These are phyloP conservation scores for Cheilosia impressa DNA, from an alignment of 2,888 invertebrate genomes.

Conservation along the genomic window DNA sequence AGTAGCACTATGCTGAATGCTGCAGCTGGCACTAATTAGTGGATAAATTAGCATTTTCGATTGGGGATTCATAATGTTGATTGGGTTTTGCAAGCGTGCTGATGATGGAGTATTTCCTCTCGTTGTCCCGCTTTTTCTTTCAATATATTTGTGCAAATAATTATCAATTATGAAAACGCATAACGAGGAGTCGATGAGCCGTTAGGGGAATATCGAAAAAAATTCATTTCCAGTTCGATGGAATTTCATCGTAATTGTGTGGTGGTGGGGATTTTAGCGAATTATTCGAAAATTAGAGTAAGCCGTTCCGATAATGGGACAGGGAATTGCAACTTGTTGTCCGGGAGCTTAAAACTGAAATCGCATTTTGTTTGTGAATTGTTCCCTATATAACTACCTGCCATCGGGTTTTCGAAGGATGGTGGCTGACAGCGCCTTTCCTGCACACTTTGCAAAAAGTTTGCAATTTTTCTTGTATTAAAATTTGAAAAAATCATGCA, in stretches of 20 bases:
- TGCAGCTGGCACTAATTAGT: slow-evolving; percentile 71
- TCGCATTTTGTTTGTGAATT: too few relatives aligned
- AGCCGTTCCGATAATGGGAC: too few relatives aligned
- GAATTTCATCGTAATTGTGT: not conserved
- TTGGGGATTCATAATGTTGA: slow-evolving; percentile 66
- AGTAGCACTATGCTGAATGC: slow-evolving; percentile 2
- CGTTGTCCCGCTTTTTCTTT: not conserved
- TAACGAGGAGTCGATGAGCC: slow-evolving; percentile 7
- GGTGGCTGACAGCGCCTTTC: not conserved
- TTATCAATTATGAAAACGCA: slow-evolving; percentile 22
- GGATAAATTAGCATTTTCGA: slow-evolving; percentile 73
- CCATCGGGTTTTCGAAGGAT: too few relatives aligned
- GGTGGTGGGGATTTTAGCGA: not conserved
- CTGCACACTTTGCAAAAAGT: too few relatives aligned
- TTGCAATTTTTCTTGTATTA: too few relatives aligned
- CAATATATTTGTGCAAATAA: slow-evolving; percentile 3
- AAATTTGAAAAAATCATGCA: too few relatives aligned
- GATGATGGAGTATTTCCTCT: slow-evolving; percentile 5
- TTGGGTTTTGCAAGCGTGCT: slow-evolving; percentile 47
- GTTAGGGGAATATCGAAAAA: slow-evolving; percentile 8
- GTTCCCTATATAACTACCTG: too few relatives aligned
- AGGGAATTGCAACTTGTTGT: too few relatives aligned
- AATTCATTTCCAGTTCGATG: not conserved
- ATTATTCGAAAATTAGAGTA: too few relatives aligned
- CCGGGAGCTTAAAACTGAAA: too few relatives aligned